Evolutionary conservation across 2,113 vertebrate genomes (phyloP), one percentile per base, ranked within the genome.

Genomic region (Empidonax alnorum): DNA sequence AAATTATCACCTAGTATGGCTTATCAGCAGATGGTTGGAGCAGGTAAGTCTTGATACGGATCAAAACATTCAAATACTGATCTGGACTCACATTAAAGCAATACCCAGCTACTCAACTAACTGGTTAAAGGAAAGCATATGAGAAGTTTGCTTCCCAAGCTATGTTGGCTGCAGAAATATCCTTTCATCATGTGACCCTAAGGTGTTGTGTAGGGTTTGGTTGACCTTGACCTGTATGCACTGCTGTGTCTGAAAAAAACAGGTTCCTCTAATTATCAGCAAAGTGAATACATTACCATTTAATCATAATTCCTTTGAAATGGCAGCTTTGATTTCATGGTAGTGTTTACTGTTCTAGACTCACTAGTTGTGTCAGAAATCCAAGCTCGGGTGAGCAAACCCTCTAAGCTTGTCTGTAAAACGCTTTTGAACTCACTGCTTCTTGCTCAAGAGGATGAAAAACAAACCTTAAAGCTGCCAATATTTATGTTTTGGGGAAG

Each of bases 341-440:
- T 61, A 78, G 17, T 78, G 8, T 87, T 95, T 93, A 53, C 69
- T 69, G 88, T 95, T 97, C 94, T 94, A 90, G 83, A 84, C 27
- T 86, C 46, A 66, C 76, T 84, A 28, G 72, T 73, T 92, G 74
- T 83, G 84, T 97, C 81, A 94, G 91, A 94, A 94, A 95, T 87
- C 55, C 53, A 87, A 37, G 87, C 50, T 91, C 44, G 87, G 47
- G 49, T 95, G 89, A 95, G 49, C 46, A 95, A 93, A 88, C 52
- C 14, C 72, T 86, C 75, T 76, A 93, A 91, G 87, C 91, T 76
- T 89, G 80, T 76, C 67, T 94, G 74, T 44, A 66, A 89, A 96
- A 96, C 85, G 81, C 95, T 94, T 96, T 96, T 96, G 92, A 96
- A 96, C 85, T 97, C 74, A 66, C 27, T 95, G 77, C 33, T 56